A percentile compares a stretch with the other conserved stretches of the same genome.
Evolutionary conservation across 2,797 vertebrate genomes (phyloP).

Genomic region (Pygocentrus nattereri): DNA sequence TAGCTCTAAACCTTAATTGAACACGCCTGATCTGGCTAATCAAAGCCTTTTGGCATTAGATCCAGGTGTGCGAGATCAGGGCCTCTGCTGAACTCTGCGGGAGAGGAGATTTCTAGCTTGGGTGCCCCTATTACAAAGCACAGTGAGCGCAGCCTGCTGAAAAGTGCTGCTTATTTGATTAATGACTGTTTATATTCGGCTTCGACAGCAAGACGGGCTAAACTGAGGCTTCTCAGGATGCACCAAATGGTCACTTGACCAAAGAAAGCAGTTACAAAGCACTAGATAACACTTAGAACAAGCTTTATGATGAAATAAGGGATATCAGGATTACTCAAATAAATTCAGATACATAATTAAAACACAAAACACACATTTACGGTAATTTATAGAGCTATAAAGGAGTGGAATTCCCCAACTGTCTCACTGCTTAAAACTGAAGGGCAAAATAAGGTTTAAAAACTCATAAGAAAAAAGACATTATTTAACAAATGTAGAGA

Average conservation of each 20-base stretch:
- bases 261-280: neutral
- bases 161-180: slow-evolving; percentile 29
- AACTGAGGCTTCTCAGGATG: slow-evolving; percentile 5
- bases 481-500: too few relatives aligned
- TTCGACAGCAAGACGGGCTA: neutral
- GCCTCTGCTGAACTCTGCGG: neutral
- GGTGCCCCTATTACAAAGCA: slow-evolving; percentile 3
- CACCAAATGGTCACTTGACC: neutral
- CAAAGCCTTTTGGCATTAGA: slow-evolving; percentile 16
- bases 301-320: neutral
- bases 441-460: too few relatives aligned
- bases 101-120: neutral
- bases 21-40: slow-evolving; percentile 35
- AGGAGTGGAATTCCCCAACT: too few relatives aligned
- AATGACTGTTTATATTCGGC: slow-evolving; percentile 42
- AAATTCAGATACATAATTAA: too few relatives aligned
- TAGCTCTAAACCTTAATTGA: slow-evolving; percentile 27
- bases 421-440: too few relatives aligned
- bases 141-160: slow-evolving; percentile 23
- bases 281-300: neutral
- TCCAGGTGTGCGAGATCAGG: slow-evolving; percentile 20
- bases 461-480: too few relatives aligned
- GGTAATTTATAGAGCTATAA: too few relatives aligned
- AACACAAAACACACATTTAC: too few relatives aligned
- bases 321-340: too few relatives aligned